Evolutionary conservation across 2,113 vertebrate genomes (phyloP), one percentile per base, ranked within the genome.

Genomic region (Antechinus flavipes): DNA sequence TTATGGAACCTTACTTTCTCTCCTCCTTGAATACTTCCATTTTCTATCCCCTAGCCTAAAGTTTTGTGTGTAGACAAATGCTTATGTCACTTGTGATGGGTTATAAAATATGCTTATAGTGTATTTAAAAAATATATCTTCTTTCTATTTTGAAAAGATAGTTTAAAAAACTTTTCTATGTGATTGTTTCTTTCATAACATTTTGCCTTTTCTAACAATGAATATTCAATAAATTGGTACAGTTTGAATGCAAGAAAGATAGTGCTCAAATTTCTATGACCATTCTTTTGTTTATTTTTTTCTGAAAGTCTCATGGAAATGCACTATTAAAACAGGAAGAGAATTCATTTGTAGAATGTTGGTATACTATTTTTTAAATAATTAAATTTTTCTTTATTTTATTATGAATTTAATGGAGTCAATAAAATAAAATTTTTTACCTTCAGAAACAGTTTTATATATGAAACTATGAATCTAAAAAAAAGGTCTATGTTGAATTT

Each of bases 331-430:
- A 76, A 76, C 5, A 76, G 16, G 14, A 76, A 84, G 47, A 47
- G 47, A 35, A 76, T 42, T 84, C n/a, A 42, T 84, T n/a, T 84
- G 19, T 84, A 42, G 16, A 19, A 42, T 84, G 0, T 42, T 84
- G n/a, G 16, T 76, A 19, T 96, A 50, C 4, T 55, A 53, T 96
- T 95, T 94, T 94, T 92, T 90, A 95, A 94, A 58, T 95, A 23
- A 61, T 84, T 84, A 76, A 30, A 42, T 23, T 42, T 76, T 84
- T 84, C 68, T 42, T 84, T 1, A 84, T 84, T 42, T 84, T 84
- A 84, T 84, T 84, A 42, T 84, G 19, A 84, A 84, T 23, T 84
- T 42, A 22, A 8, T 84, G 6, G 68, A 42, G 68, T 84, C n/a
- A 42, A 42, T 14, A 76, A 76, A 76, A 84, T 8, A 16, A 76